Evolutionary conservation across 2,797 vertebrate species (phyloP).

Genomic region (Acanthurus lineatus): DNA sequence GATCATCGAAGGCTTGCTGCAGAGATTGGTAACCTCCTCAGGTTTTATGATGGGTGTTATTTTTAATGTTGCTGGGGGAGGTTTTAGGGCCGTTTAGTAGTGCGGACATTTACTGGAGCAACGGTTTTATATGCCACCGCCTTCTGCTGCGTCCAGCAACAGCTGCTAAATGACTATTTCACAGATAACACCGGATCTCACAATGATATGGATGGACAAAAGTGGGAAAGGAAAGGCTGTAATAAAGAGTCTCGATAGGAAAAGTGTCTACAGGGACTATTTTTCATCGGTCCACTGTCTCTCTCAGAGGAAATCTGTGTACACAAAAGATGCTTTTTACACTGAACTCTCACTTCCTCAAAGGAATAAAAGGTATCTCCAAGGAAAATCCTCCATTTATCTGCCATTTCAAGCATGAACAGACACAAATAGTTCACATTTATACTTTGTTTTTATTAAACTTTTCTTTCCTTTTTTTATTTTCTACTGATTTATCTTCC

Average conservation of each 20-base stretch:
- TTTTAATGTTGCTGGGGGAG: constrained; percentile 10
- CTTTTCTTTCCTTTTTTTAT: constrained; percentile 11
- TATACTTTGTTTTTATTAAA: background rate
- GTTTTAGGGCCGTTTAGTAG: constrained; percentile 48
- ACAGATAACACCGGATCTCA: constrained; percentile 46
- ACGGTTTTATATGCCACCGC: constrained; percentile 42
- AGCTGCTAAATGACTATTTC: constrained; percentile 42
- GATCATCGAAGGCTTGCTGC: constrained; percentile 31
- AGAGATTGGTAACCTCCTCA: constrained; percentile 43
- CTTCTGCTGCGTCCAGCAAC: constrained; percentile 53
- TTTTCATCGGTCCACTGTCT: background rate
- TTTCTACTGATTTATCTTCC: constrained; percentile 33
- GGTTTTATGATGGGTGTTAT: constrained; percentile 62
- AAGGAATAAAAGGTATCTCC: constrained; percentile 4
- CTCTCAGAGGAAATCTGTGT: constrained; percentile 38
- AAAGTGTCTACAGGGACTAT: background rate
- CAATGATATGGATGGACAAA: constrained; percentile 29
- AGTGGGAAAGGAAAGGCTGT: constrained; percentile 23
- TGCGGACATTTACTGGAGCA: constrained; percentile 70
- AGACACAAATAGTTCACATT: constrained; percentile 8
- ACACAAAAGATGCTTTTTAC: constrained; percentile 44
- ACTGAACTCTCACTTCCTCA: constrained; percentile 18
- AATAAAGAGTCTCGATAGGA: constrained; percentile 10
- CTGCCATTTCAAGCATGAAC: background rate
- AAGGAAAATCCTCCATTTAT: background rate